These are phyloP conservation scores for Sphaeramia orbicularis DNA, from an alignment of 2,797 vertebrate genomes.

Conservation along the genomic window DNA sequence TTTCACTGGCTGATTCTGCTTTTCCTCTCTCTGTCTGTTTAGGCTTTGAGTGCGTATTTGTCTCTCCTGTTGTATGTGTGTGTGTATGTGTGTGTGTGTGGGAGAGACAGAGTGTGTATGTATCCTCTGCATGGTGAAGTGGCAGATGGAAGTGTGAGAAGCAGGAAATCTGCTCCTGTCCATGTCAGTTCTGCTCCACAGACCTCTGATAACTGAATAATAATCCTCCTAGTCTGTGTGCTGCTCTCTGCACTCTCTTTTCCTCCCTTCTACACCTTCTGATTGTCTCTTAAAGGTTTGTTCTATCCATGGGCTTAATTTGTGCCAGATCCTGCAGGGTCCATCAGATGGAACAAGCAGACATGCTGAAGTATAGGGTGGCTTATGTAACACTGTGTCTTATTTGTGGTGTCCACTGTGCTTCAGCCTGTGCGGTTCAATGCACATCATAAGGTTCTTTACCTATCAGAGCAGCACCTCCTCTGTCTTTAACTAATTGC, in stretches of 20 bases:
- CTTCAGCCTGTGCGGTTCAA: neutral
- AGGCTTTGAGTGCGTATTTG: conserved; percentile 29
- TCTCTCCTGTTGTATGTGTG: conserved; percentile 7
- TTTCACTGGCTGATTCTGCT: conserved; percentile 5
- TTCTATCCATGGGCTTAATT: conserved; percentile 57
- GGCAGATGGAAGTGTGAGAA: conserved; percentile 87
- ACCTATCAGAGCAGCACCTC: neutral
- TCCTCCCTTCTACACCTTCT: conserved; percentile 44
- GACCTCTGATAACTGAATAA: conserved; percentile 88
- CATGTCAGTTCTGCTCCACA: conserved; percentile 86
- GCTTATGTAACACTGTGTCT: conserved; percentile 31
- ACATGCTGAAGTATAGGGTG: conserved; percentile 1
- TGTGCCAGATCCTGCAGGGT: conserved; percentile 40
- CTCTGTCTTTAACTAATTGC: too few species aligned
- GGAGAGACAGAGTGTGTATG: conserved; percentile 37
- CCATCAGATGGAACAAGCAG: conserved; percentile 34
- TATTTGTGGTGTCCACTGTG: conserved; percentile 17
- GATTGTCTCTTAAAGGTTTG: conserved; percentile 59
- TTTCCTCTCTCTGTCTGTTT: conserved; percentile 11
- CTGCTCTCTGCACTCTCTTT: conserved; percentile 51
- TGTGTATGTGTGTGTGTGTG: conserved; percentile 16
- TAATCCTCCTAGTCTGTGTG: conserved; percentile 79
- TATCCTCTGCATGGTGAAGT: conserved; percentile 81
- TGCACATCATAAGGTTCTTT: neutral
- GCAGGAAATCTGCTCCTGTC: conserved; percentile 88